A percentile compares a stretch with the other conserved stretches of the same genome.
These are phyloP conservation scores for Rhagonycha fulva DNA, from an alignment of 2,888 invertebrate genomes.

Conservation along the genomic window DNA sequence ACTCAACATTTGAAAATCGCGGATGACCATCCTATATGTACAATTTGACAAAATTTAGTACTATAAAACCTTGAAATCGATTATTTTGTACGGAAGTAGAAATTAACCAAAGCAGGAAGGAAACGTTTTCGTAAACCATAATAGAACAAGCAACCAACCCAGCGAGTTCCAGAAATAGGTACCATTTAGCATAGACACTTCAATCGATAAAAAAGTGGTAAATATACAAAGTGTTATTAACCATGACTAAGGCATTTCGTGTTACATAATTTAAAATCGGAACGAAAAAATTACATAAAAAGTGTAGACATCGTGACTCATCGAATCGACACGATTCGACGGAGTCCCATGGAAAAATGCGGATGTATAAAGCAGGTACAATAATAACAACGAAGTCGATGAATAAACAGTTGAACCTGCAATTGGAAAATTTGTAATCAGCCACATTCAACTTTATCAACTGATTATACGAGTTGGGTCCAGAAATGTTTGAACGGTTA, in stretches of 20 bases:
- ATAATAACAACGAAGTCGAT: not conserved
- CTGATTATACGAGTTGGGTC: not conserved
- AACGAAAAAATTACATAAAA: not conserved
- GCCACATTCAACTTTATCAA: not conserved
- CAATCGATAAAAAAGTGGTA: not conserved
- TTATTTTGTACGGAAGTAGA: not conserved
- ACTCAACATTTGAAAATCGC: too few species aligned
- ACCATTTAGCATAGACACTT: not conserved
- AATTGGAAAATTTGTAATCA: not conserved
- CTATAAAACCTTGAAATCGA: not conserved
- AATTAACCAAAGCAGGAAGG: not conserved
- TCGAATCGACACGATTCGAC: not conserved
- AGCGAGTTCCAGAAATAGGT: not conserved
- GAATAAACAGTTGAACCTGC: not conserved
- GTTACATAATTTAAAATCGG: not conserved
- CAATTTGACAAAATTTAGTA: not conserved
- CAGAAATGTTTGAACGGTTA: not conserved
- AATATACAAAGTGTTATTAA: not conserved
- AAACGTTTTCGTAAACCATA: not conserved
- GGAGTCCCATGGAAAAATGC: not conserved
- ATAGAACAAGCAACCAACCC: not conserved
- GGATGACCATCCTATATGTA: not conserved
- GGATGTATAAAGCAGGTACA: not conserved
- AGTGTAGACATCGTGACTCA: not conserved
- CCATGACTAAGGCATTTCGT: not conserved